These are phyloP conservation scores for Himalopsyche phryganea DNA, from an alignment of 1,140 invertebrate species.

Conservation along the genomic window DNA sequence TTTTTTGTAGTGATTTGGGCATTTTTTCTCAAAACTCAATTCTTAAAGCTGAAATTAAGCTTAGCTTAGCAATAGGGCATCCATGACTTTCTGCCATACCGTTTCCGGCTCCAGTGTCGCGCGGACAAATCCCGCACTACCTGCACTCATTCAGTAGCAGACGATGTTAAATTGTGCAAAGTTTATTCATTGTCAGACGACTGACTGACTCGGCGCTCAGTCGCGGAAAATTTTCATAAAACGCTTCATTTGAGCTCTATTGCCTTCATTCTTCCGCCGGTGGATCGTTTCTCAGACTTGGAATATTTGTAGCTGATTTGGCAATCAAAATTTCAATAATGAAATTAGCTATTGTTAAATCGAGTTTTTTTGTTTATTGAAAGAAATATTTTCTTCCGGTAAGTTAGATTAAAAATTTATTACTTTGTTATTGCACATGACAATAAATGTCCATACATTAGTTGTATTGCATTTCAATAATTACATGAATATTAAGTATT, in stretches of 20 bases:
- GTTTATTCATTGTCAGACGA: conserved; percentile 18
- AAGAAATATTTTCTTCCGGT: background rate
- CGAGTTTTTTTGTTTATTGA: background rate
- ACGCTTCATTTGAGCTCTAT: conserved; percentile 22
- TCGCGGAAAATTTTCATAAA: conserved; percentile 24
- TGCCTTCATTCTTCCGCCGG: conserved; percentile 6
- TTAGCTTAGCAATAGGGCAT: background rate
- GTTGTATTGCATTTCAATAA: no score
- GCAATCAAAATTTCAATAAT: conserved; percentile 11
- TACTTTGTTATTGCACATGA: no score
- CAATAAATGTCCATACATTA: no score
- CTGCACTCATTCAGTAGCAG: background rate
- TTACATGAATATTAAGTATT: no score
- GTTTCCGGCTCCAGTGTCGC: background rate
- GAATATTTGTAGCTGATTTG: conserved; percentile 20
- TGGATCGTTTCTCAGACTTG: background rate
- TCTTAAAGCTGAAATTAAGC: no score
- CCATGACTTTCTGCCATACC: no score
- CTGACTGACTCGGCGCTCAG: background rate
- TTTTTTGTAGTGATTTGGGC: no score
- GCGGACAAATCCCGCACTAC: background rate
- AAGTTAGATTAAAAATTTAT: no score
- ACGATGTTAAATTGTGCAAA: conserved; percentile 16
- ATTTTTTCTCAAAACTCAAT: no score
- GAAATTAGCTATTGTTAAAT: background rate